Evolutionary conservation across 1,140 invertebrate genomes (phyloP).

Genomic region (Drosophila nannoptera): DNA sequence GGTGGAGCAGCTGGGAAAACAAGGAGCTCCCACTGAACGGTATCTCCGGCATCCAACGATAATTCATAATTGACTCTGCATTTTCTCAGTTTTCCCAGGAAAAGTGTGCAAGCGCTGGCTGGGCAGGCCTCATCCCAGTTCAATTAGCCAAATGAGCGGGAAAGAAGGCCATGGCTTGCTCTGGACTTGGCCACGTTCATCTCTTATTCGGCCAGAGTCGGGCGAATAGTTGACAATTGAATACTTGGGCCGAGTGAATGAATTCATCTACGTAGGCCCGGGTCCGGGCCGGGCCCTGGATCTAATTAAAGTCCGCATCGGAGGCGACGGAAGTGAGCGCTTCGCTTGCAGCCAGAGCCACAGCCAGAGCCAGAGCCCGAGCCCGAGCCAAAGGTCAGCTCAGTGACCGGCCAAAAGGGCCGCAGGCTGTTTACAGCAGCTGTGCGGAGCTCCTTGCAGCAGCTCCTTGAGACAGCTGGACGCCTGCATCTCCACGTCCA

Average conservation of each 20-base stretch:
- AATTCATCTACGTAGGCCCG: slow-evolving; percentile 10
- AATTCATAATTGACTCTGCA: slow-evolving; percentile 53
- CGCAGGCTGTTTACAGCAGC: slow-evolving; percentile 32
- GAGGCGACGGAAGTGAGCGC: slow-evolving; percentile 19
- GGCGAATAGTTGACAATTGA: slow-evolving; percentile 8
- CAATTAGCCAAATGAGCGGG: slow-evolving; percentile 67
- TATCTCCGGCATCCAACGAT: slow-evolving; percentile 42
- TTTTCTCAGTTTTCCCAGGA: not conserved
- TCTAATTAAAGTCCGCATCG: slow-evolving; percentile 64
- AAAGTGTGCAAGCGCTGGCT: slow-evolving; percentile 39
- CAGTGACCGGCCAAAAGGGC: slow-evolving; percentile 13
- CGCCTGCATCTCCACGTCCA: slow-evolving; percentile 8
- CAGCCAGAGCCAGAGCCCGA: slow-evolving; percentile 16
- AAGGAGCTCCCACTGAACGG: slow-evolving; percentile 36
- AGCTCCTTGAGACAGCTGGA: slow-evolving; percentile 30
- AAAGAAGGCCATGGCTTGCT: too few species aligned
- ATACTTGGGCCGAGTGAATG: slow-evolving; percentile 22
- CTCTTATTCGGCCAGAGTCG: too few species aligned
- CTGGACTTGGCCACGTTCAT: too few species aligned
- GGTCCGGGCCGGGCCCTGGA: slow-evolving; percentile 26
- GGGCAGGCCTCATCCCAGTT: slow-evolving; percentile 65
- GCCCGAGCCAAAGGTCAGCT: slow-evolving; percentile 35
- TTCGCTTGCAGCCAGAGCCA: slow-evolving; percentile 24
- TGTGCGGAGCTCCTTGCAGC: slow-evolving; percentile 2
- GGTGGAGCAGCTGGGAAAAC: slow-evolving; percentile 16